Conservation (phyloP, 2,888 invertebrate species). For the Amaurobius ferox region DNA sequence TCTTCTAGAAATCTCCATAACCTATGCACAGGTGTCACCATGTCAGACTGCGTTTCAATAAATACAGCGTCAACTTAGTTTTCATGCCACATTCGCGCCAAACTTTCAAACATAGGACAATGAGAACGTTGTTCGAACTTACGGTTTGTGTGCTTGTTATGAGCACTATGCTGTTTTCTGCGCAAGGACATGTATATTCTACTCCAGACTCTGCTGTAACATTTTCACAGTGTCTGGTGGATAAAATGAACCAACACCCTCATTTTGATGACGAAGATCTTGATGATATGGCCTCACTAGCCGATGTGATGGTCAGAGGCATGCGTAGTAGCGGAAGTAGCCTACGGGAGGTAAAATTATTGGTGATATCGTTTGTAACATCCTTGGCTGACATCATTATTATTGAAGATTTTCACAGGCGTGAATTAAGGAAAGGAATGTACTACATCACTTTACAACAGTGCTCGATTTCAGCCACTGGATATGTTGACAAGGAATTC, state of each 20-base stretch:
- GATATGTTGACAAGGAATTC: background rate
- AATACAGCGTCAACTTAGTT: too few species aligned
- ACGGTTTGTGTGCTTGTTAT: background rate
- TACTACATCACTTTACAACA: background rate
- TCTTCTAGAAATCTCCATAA: background rate
- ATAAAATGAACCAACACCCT: background rate
- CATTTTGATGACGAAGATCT: background rate
- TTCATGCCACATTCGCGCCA: too few species aligned
- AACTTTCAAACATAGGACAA: too few species aligned
- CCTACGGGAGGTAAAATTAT: background rate
- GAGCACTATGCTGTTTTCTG: background rate
- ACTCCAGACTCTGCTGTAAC: background rate
- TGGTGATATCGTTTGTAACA: background rate
- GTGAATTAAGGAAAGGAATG: background rate
- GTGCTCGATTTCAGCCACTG: background rate
- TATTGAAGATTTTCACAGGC: background rate
- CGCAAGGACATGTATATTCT: background rate
- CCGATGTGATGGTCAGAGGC: background rate
- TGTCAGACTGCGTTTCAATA: background rate
- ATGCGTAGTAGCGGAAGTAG: background rate
- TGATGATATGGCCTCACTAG: background rate
- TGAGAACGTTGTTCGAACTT: background rate
- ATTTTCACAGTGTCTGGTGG: background rate
- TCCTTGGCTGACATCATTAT: background rate
- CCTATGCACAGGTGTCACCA: background rate